Evolutionary conservation across 2,113 vertebrate genomes (phyloP).

Genomic region (Coturnix japonica): DNA sequence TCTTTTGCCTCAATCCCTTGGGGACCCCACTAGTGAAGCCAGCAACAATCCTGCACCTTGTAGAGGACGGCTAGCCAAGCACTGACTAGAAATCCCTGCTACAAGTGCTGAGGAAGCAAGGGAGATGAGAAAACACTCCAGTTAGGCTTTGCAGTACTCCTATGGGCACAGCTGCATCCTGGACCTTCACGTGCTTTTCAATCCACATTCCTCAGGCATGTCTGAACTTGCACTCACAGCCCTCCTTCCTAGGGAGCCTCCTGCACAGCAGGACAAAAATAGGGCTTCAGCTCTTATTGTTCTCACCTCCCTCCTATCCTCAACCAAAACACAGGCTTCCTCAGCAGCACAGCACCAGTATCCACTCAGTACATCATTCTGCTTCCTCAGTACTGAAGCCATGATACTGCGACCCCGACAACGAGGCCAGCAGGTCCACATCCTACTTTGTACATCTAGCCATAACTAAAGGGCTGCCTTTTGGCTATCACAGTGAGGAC

Average conservation of each 20-base stretch:
- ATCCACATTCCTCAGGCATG: conserved; percentile 35
- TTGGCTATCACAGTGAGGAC: not conserved
- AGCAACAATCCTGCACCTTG: not conserved
- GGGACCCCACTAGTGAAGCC: not conserved
- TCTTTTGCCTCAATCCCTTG: not conserved
- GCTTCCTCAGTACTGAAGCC: not conserved
- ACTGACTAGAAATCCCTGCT: not conserved
- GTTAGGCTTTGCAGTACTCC: not conserved
- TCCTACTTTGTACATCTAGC: not conserved
- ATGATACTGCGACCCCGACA: not conserved
- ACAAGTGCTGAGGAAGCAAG: not conserved
- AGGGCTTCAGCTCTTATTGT: not conserved
- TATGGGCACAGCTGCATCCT: not conserved
- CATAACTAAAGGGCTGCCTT: not conserved
- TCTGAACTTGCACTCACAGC: conserved; percentile 31
- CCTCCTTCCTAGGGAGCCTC: not conserved
- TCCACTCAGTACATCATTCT: not conserved
- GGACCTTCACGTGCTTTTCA: not conserved
- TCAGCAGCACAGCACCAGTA: not conserved
- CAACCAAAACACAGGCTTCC: not conserved
- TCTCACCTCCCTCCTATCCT: not conserved
- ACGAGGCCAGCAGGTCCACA: not conserved
- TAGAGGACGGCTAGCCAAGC: accelerated
- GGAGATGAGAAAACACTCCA: not conserved
- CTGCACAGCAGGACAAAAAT: not conserved